Conservation (phyloP, 2,113 vertebrate genomes). For the Chionodraco myersi region DNA sequence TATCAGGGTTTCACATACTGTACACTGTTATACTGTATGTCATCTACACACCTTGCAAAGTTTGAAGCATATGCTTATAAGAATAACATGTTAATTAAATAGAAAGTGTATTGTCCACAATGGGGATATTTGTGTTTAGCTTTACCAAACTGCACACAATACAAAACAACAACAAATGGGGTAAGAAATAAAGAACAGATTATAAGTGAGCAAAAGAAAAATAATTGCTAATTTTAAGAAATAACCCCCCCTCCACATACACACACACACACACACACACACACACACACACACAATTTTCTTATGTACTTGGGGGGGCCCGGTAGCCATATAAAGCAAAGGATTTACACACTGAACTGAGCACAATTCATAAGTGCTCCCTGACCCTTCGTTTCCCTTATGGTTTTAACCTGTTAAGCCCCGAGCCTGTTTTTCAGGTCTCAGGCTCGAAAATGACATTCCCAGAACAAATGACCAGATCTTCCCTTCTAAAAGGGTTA, state of each 20-base stretch:
- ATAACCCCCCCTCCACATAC: background rate
- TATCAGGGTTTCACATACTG: background rate
- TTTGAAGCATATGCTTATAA: background rate
- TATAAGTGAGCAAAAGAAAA: background rate
- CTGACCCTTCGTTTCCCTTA: background rate
- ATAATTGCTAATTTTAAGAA: background rate
- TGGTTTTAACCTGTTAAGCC: too few species aligned
- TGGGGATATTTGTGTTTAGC: background rate
- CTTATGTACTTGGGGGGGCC: background rate
- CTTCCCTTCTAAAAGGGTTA: too few species aligned
- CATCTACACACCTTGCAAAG: background rate
- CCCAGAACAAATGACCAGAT: too few species aligned
- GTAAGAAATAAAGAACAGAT: background rate
- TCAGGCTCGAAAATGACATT: too few species aligned
- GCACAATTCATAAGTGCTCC: background rate
- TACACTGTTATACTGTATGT: background rate
- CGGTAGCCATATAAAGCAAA: background rate
- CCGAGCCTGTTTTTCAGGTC: too few species aligned
- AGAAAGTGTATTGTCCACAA: background rate
- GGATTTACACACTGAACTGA: conserved; percentile 31
- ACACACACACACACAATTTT: too few species aligned
- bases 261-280: too few species aligned
- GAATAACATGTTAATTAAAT: background rate
- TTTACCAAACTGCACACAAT: background rate
- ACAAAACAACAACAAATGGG: background rate